Conservation (phyloP, 1,140 invertebrate species). For the Megalonaias nervosa region DNA sequence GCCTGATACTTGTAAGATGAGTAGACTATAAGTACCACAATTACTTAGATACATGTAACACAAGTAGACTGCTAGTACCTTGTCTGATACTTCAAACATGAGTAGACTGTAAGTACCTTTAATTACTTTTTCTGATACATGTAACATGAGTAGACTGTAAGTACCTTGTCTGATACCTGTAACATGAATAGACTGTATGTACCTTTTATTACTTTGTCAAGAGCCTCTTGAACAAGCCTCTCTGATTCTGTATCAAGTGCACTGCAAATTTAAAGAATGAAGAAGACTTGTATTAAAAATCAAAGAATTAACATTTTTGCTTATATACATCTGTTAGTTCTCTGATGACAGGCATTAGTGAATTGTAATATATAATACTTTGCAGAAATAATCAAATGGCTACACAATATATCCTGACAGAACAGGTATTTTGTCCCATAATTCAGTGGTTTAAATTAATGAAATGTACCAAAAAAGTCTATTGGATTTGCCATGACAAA, state of each 20-base stretch:
- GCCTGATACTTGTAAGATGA: constrained; percentile 36
- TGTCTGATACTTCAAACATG: not conserved
- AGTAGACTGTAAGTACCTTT: not conserved
- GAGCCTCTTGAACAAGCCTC: constrained; percentile 76
- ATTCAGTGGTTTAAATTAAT: too few relatives aligned
- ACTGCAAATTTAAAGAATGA: constrained; percentile 72
- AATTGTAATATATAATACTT: constrained; percentile 2
- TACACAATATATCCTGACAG: not conserved
- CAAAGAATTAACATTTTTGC: not conserved
- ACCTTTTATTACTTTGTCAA: constrained; percentile 73
- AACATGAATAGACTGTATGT: constrained; percentile 4
- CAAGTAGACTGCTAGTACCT: constrained; percentile 48
- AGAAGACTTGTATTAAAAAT: not conserved
- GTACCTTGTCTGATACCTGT: not conserved
- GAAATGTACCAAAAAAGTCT: too few relatives aligned
- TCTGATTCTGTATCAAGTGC: constrained; percentile 93
- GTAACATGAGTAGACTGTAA: not conserved
- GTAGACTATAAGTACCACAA: constrained; percentile 69
- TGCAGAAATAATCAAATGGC: not conserved
- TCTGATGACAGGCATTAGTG: not conserved
- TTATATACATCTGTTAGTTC: not conserved
- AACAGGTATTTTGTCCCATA: not conserved
- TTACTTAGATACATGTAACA: constrained; percentile 44
- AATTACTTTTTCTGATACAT: too few relatives aligned
- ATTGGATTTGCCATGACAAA: too few relatives aligned